phyloP scores from a whole-genome alignment of 2,113 vertebrate genomes.

The Stictonetta naevosa region DNA sequence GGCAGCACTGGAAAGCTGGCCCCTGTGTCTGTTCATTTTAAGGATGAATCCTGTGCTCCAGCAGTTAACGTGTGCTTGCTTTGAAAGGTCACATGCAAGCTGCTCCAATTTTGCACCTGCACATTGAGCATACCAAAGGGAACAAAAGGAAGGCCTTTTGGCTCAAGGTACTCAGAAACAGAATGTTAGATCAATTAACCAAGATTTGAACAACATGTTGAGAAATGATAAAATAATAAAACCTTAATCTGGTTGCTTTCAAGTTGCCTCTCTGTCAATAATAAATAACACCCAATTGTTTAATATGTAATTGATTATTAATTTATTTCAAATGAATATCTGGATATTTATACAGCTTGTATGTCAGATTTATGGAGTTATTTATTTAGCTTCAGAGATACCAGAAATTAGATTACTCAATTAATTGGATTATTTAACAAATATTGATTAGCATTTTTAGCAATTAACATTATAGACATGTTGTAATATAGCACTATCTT shows the following conservation, averaged over 20 bases:
- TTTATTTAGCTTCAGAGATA: constrained; percentile 38
- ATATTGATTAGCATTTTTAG: constrained; percentile 65
- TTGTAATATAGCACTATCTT: constrained; percentile 68
- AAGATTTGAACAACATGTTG: not conserved
- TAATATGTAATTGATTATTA: constrained; percentile 53
- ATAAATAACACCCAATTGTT: constrained; percentile 14
- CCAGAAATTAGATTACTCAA: constrained; percentile 49
- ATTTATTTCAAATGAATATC: constrained; percentile 40
- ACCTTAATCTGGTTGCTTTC: not conserved
- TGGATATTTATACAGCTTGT: constrained; percentile 13
- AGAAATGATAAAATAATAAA: not conserved
- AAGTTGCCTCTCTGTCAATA: not conserved
- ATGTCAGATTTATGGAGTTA: constrained; percentile 17
- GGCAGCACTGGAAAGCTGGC: not conserved
- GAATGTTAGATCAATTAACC: not conserved
- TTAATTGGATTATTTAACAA: constrained; percentile 59
- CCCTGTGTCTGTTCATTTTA: not conserved
- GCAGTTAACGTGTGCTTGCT: not conserved
- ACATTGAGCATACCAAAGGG: not conserved
- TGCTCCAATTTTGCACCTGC: not conserved
- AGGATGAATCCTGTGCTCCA: not conserved
- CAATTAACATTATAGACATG: constrained; percentile 54
- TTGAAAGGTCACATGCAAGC: not conserved
- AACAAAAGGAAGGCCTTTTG: not conserved
- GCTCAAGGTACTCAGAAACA: fast-evolving